A percentile compares a stretch with the other conserved stretches of the same genome.
phyloP scores from a whole-genome alignment of 1,140 invertebrate genomes.

The Sinonovacula constricta region DNA sequence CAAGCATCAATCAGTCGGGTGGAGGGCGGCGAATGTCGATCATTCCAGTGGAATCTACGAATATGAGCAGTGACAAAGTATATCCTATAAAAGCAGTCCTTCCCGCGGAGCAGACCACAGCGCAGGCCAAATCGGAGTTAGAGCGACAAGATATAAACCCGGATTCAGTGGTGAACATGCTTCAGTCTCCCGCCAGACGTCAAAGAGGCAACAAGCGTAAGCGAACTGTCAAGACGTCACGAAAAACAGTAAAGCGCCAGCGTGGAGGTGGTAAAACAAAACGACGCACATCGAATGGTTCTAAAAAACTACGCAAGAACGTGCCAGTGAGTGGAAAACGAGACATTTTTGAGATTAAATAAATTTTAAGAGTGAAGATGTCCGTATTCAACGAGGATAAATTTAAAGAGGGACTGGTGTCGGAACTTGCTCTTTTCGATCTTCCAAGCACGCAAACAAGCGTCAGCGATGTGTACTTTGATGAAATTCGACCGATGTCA shows the following conservation, averaged over 20 bases:
- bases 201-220: neutral
- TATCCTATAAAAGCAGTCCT: neutral
- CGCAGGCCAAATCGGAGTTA: neutral
- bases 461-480: constrained; percentile 36
- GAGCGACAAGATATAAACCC: neutral
- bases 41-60: neutral
- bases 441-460: constrained; percentile 47
- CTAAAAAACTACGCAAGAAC: constrained; percentile 2
- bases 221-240: neutral
- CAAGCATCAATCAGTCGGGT: neutral
- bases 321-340: neutral
- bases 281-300: neutral
- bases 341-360: neutral
- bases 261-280: neutral
- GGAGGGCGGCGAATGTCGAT: neutral
- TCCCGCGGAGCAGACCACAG: neutral
- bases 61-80: neutral
- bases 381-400: constrained; percentile 9
- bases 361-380: constrained; percentile 20
- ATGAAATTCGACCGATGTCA: constrained; percentile 43
- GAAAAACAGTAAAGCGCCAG: neutral
- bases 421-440: constrained; percentile 25
- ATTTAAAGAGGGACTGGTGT: constrained; percentile 18
- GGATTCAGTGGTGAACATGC: neutral
- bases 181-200: neutral